Evolutionary conservation across 2,888 invertebrate genomes (phyloP).

Genomic region (Platynereis dumerilii): DNA sequence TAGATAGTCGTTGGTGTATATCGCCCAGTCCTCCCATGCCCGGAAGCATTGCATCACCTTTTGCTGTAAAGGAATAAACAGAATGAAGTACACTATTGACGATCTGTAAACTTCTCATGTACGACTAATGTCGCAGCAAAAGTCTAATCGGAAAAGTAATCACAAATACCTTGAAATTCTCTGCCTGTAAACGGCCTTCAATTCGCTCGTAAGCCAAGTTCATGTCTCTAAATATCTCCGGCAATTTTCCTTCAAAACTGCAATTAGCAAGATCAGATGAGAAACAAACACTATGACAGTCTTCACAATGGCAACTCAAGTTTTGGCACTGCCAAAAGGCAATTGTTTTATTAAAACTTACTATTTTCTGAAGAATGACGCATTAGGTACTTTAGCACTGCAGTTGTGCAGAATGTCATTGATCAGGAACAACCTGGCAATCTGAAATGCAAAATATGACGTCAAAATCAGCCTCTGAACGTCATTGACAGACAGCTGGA

Average conservation of each 20-base stretch:
- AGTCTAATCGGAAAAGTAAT: too few relatives aligned
- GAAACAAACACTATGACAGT: constrained; percentile 4
- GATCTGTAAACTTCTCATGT: too few relatives aligned
- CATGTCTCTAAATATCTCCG: constrained; percentile 79
- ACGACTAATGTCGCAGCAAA: too few relatives aligned
- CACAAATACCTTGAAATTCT: constrained; percentile 89
- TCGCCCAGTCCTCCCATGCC: constrained; percentile 97
- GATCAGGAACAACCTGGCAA: constrained; percentile 90
- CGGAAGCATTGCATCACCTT: constrained; percentile 87
- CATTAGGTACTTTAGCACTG: constrained; percentile 93
- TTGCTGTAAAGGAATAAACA: constrained; percentile 53
- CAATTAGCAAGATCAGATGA: constrained; percentile 30
- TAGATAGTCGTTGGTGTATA: constrained; percentile 92
- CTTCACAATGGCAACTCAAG: too few relatives aligned
- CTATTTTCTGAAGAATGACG: constrained; percentile 79
- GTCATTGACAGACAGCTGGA: too few relatives aligned
- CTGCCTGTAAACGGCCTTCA: constrained; percentile 88
- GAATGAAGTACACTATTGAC: too few relatives aligned
- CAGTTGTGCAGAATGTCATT: constrained; percentile 98
- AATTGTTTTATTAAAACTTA: constrained; percentile 59
- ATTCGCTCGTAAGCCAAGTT: constrained; percentile 77
- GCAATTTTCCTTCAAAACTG: constrained; percentile 83
- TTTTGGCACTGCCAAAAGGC: too few relatives aligned
- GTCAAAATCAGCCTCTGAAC: too few relatives aligned
- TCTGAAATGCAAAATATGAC: constrained; percentile 60